Conservation (phyloP, 2,797 vertebrate species). For the Gila robusta region DNA sequence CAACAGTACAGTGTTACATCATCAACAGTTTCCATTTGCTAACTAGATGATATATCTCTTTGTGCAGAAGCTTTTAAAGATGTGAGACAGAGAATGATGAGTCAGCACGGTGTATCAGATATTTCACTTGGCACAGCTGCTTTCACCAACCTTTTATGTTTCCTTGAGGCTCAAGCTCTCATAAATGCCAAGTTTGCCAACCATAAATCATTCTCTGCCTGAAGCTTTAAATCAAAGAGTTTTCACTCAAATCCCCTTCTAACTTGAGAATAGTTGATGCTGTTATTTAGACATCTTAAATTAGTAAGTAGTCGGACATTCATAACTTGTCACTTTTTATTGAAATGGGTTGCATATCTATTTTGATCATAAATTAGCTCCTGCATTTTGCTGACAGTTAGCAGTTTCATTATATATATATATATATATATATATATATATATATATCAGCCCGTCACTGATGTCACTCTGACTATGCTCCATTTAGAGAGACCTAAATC, state of each 20-base stretch:
- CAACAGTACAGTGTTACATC: not conserved
- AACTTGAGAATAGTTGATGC: not conserved
- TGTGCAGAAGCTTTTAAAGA: not conserved
- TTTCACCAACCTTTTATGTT: constrained; percentile 4
- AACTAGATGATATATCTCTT: not conserved
- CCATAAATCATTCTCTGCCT: constrained; percentile 2
- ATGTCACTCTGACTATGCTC: not conserved
- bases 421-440: too few species aligned
- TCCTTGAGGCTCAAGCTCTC: not conserved
- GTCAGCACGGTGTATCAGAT: not conserved
- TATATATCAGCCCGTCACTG: not conserved
- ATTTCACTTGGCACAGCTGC: not conserved
- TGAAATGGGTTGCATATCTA: not conserved
- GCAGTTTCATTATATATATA: too few species aligned
- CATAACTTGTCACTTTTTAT: not conserved
- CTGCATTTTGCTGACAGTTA: not conserved
- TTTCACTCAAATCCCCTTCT: not conserved
- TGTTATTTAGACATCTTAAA: not conserved
- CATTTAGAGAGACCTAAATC: constrained; percentile 36
- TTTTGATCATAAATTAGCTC: not conserved
- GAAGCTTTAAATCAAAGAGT: not conserved
- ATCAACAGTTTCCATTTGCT: not conserved
- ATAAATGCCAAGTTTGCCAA: not conserved
- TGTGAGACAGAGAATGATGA: constrained; percentile 4
- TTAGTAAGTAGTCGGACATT: not conserved